Percentiles rank a stretch among this genome's conserved stretches.
These are phyloP conservation scores for Aplodontia rufa DNA, from an alignment of 2,113 vertebrate species.

Conservation along the genomic window DNA sequence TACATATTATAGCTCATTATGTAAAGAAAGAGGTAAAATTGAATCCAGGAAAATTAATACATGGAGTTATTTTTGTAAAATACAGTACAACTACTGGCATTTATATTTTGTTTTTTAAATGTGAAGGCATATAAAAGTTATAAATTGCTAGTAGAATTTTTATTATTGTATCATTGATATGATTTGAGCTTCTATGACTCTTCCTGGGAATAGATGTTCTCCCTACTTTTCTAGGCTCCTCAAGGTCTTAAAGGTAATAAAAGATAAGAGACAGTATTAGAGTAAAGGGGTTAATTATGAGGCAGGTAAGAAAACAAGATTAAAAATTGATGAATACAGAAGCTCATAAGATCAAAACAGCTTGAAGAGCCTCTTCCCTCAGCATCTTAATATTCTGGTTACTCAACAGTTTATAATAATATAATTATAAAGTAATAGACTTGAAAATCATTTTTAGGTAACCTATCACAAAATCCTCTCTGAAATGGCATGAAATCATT, in stretches of 20 bases:
- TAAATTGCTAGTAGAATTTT: constrained; percentile 12
- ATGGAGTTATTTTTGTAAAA: constrained; percentile 13
- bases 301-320: background rate
- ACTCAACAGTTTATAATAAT: background rate
- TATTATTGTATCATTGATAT: background rate
- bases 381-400: background rate
- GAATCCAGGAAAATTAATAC: constrained; percentile 57
- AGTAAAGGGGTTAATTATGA: background rate
- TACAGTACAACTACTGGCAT: background rate
- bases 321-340: background rate
- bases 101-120: background rate
- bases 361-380: background rate
- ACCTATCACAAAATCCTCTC: background rate
- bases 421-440: background rate
- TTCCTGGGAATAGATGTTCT: background rate
- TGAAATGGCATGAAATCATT: background rate
- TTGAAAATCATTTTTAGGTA: background rate
- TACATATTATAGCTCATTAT: constrained; percentile 46
- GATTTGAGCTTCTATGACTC: constrained; percentile 1
- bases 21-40: constrained; percentile 59
- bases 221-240: background rate
- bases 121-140: constrained; percentile 5
- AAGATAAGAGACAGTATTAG: background rate
- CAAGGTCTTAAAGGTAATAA: background rate
- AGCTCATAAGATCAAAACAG: background rate